Percentiles rank a stretch among this genome's conserved stretches.
phyloP scores from a whole-genome alignment of 1,140 invertebrate species.

The Drosophila sechellia region DNA sequence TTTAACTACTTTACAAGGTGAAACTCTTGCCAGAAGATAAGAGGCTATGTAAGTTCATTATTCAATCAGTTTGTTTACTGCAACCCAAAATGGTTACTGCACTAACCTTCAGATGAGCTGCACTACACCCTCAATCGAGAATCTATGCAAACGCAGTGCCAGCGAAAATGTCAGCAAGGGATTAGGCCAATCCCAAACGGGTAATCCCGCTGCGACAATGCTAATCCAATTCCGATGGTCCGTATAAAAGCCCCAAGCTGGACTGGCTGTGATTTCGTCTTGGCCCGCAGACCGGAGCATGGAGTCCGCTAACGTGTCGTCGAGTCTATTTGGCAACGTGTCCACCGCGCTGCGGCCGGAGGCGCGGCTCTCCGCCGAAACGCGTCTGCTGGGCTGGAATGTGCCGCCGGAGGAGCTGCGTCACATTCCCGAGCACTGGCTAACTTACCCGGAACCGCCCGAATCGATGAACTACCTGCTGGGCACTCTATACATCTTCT shows the following conservation, averaged over 20 bases:
- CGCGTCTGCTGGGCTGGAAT: slow-evolving; percentile 90
- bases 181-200: slow-evolving; percentile 60
- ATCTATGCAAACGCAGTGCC: slow-evolving; percentile 58
- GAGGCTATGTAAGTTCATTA: neutral
- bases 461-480: slow-evolving; percentile 93
- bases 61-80: neutral
- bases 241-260: slow-evolving; percentile 49
- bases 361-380: slow-evolving; percentile 64
- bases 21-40: no score
- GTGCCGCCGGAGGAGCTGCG: slow-evolving; percentile 90
- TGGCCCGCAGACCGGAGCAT: slow-evolving; percentile 60
- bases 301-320: slow-evolving; percentile 56
- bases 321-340: slow-evolving; percentile 57
- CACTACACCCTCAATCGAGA: slow-evolving; percentile 14
- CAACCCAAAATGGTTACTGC: neutral
- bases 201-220: slow-evolving; percentile 38
- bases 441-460: slow-evolving; percentile 91
- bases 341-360: slow-evolving; percentile 68
- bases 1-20: no score
- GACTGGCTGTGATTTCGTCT: slow-evolving; percentile 62
- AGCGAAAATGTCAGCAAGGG: slow-evolving; percentile 52
- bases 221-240: slow-evolving; percentile 38
- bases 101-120: slow-evolving; percentile 26
- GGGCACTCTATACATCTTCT: slow-evolving; percentile 92
- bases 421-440: slow-evolving; percentile 93